Percentiles rank a stretch among this genome's conserved stretches.
Evolutionary conservation across 2,113 vertebrate genomes (phyloP).

Genomic region (rat (Rattus norvegicus)): GRCr8 NC_086022.1:111299001-111299500

Average conservation of each 20-base stretch:
- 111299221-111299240: background rate
- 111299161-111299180: background rate
- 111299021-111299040: background rate
- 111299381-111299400: background rate
- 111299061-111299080: constrained; percentile 5
- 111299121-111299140: constrained; percentile 44
- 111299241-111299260: constrained; percentile 3
- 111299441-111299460: background rate
- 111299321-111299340: background rate
- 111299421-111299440: rapidly evolving
- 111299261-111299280: background rate
- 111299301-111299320: background rate
- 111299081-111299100: background rate
- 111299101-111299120: background rate
- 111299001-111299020: constrained; percentile 23
- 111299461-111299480: background rate
- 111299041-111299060: constrained; percentile 59
- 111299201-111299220: background rate
- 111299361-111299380: background rate
- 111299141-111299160: background rate
- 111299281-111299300: background rate
- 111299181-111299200: background rate
- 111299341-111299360: background rate
- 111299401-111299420: background rate
- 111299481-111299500: background rate